Evolutionary conservation across 2,888 invertebrate species (phyloP).

Genomic region (Micoletzkya japonica): DNA sequence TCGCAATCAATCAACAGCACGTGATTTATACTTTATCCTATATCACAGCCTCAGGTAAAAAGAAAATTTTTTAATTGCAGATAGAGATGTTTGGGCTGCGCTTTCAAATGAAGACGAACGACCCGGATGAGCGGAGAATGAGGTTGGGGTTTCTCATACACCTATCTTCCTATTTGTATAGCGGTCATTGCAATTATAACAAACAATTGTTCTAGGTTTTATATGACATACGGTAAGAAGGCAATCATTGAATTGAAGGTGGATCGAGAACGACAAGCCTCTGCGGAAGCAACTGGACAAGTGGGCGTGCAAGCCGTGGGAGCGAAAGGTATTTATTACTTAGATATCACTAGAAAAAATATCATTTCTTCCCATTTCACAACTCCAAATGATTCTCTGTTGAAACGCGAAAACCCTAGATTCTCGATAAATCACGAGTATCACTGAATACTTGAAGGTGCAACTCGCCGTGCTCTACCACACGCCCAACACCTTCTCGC

Average conservation of each 20-base stretch:
- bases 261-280: conserved; percentile 91
- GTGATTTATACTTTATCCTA: no score
- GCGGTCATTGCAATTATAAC: not conserved
- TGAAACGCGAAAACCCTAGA: not conserved
- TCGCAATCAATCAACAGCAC: no score
- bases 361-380: not conserved
- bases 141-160: not conserved
- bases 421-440: no score
- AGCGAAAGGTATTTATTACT: conserved; percentile 1
- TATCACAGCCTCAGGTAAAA: no score
- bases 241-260: conserved; percentile 70
- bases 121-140: conserved; percentile 39
- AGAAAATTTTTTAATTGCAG: conserved; percentile 60
- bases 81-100: conserved; percentile 91
- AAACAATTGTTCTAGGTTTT: not conserved
- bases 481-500: conserved; percentile 82
- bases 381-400: not conserved
- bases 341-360: not conserved
- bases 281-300: conserved; percentile 92
- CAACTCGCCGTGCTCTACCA: conserved; percentile 93
- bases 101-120: conserved; percentile 72
- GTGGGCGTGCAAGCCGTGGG: conserved; percentile 72
- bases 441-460: conserved; percentile 69
- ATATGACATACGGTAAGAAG: conserved; percentile 41
- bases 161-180: not conserved